Evolutionary conservation across 2,113 vertebrate genomes (phyloP).

Genomic region (Prinia subflava): DNA sequence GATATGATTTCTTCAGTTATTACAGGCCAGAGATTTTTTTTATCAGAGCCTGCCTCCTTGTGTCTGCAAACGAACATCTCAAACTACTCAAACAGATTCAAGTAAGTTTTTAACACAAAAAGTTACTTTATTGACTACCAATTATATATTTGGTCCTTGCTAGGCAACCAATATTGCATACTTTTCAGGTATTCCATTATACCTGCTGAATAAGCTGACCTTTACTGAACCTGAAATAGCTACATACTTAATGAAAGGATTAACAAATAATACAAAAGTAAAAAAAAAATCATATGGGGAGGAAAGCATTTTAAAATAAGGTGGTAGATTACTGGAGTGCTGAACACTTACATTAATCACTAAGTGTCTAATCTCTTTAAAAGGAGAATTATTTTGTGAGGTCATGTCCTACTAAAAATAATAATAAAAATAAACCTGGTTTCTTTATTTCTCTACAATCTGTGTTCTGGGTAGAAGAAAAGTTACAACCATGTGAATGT

Average conservation of each 20-base stretch:
- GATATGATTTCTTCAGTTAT: background rate
- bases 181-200: background rate
- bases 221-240: background rate
- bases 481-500: background rate
- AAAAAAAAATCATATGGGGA: background rate
- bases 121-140: background rate
- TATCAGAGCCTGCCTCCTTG: slow-evolving; percentile 51
- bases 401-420: background rate
- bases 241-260: background rate
- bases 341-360: background rate
- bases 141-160: background rate
- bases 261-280: background rate
- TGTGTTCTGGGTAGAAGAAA: background rate
- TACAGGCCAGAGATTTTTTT: background rate
- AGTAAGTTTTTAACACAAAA: background rate
- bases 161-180: background rate
- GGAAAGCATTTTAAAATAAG: background rate
- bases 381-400: background rate
- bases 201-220: background rate
- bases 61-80: background rate
- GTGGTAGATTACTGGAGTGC: accelerated
- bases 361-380: background rate
- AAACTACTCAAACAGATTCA: background rate
- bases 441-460: background rate
- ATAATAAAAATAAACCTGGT: background rate